These are phyloP conservation scores for Microctenopoma stevenorrisi DNA, from an alignment of 2,797 vertebrate species.

Conservation along the genomic window DNA sequence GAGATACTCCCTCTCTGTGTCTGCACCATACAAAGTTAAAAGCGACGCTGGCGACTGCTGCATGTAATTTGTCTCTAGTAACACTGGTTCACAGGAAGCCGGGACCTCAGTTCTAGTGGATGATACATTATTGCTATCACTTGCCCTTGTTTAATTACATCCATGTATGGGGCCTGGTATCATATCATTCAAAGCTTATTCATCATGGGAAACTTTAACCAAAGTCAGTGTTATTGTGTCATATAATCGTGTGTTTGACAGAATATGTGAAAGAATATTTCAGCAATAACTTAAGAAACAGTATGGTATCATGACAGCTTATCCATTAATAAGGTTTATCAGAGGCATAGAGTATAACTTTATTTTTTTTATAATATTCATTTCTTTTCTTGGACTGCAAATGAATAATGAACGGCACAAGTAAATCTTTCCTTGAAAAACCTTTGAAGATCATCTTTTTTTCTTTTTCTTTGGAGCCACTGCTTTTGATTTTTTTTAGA, in stretches of 20 bases:
- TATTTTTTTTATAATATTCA: conserved; percentile 20
- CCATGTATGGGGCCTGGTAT: conserved; percentile 70
- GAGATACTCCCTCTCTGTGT: conserved; percentile 54
- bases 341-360: conserved; percentile 47
- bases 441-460: conserved; percentile 46
- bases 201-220: conserved; percentile 69
- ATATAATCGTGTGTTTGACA: conserved; percentile 75
- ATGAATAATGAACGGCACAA: conserved; percentile 62
- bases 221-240: conserved; percentile 67
- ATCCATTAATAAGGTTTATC: conserved; percentile 67
- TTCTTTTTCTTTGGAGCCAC: conserved; percentile 24
- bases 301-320: conserved; percentile 63
- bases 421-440: conserved; percentile 30
- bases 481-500: conserved; percentile 35
- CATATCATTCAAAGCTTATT: conserved; percentile 67
- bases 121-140: conserved; percentile 74
- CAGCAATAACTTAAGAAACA: conserved; percentile 66
- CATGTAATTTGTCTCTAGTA: conserved; percentile 78
- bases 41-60: conserved; percentile 67
- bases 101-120: conserved; percentile 64
- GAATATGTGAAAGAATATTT: conserved; percentile 67
- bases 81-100: conserved; percentile 67
- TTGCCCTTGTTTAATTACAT: conserved; percentile 79
- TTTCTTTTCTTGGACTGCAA: conserved; percentile 45
- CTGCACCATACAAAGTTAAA: conserved; percentile 68